Evolutionary conservation across 2,888 invertebrate genomes (phyloP).

Genomic region (Melanchra persicariae): DNA sequence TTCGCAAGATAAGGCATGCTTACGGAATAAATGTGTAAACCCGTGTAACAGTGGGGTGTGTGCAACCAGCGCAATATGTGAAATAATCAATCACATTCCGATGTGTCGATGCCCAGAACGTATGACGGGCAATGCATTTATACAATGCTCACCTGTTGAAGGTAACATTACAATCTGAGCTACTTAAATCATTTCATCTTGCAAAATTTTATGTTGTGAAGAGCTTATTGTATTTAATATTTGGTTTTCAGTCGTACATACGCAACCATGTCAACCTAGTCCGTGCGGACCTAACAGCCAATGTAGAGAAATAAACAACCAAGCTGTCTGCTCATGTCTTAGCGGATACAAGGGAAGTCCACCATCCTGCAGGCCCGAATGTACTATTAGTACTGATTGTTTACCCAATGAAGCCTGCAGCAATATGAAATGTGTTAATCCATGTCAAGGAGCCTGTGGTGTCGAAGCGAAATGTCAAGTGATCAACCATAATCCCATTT

Average conservation of each 20-base stretch:
- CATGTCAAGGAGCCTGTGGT: constrained; percentile 96
- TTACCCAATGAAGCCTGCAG: constrained; percentile 93
- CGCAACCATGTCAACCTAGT: constrained; percentile 87
- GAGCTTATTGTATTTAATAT: background rate
- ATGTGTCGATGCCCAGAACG: constrained; percentile 93
- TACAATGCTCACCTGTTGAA: constrained; percentile 89
- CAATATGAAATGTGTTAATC: constrained; percentile 95
- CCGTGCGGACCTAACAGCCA: constrained; percentile 96
- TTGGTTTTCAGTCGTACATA: constrained; percentile 78
- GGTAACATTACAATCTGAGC: constrained; percentile 71
- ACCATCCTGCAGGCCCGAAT: constrained; percentile 95
- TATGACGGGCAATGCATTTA: constrained; percentile 93
- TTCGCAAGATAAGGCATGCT: constrained; percentile 91
- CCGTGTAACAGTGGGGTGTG: constrained; percentile 93
- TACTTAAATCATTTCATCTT: background rate
- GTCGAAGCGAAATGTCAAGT: constrained; percentile 94
- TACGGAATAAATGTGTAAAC: constrained; percentile 93
- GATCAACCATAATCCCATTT: constrained; percentile 95
- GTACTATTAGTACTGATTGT: constrained; percentile 94
- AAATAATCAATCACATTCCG: constrained; percentile 93
- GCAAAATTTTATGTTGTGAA: background rate
- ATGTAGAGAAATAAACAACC: constrained; percentile 93
- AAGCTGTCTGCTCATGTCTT: constrained; percentile 94
- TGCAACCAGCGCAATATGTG: constrained; percentile 93
- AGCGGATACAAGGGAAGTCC: constrained; percentile 94